Evolutionary conservation across 2,113 vertebrate genomes (phyloP).

Genomic region (Cyanoliseus patagonus): DNA sequence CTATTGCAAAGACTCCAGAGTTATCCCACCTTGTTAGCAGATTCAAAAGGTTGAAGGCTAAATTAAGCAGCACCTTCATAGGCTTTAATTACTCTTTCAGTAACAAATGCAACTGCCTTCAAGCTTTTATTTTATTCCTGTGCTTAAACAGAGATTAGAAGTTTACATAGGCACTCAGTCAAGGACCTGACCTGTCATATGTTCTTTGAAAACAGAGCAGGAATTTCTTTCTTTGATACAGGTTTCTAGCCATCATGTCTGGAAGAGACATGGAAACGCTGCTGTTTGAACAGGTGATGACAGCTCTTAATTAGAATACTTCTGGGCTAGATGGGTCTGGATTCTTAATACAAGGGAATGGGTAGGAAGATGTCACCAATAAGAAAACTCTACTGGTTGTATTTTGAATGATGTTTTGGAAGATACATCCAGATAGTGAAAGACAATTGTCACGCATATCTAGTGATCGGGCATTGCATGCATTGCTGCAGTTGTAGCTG

Average conservation of each 20-base stretch:
- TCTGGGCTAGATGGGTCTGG: not conserved
- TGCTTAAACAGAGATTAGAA: not conserved
- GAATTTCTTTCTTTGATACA: not conserved
- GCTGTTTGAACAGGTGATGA: not conserved
- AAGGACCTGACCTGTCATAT: not conserved
- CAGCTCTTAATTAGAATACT: not conserved
- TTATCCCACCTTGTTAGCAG: not conserved
- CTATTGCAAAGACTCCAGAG: not conserved
- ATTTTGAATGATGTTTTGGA: not conserved
- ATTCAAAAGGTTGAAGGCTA: slow-evolving; percentile 11
- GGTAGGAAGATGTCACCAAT: not conserved
- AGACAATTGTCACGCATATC: not conserved
- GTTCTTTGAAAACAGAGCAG: not conserved
- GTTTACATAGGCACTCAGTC: not conserved
- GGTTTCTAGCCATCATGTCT: not conserved
- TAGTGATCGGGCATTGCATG: not conserved
- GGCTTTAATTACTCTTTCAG: slow-evolving; percentile 20
- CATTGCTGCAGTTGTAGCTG: not conserved
- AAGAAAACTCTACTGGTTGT: not conserved
- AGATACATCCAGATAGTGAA: not conserved
- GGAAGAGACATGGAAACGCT: not conserved
- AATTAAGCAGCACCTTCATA: not conserved
- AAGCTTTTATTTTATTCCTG: not conserved
- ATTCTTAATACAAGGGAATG: not conserved
- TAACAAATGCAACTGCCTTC: not conserved